Base-by-base conservation (phyloP, 1,140 invertebrate species). In the Plodia interpunctella region DNA sequence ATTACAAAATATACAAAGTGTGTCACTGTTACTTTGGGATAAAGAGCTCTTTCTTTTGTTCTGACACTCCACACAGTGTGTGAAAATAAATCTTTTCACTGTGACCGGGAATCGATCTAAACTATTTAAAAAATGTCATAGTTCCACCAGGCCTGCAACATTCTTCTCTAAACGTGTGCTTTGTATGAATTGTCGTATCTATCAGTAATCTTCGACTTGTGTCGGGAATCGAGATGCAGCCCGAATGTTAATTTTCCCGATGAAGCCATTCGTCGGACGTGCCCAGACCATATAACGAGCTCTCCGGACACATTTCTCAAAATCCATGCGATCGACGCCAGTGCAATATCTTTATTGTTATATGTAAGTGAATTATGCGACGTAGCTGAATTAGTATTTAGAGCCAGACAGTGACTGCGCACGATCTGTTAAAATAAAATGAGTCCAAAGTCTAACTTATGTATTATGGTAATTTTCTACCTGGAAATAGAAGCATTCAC, bases 231-330 rank as follows among this genome's bases (percentile, higher is more conserved):
- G 60, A 67, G 80, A 86, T 76, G 77, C 78, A 77, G 76, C 49
- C 64, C 70, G 80, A 83, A 88, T 87, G 74, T 86, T 84, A 83
- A 88, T 88, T 78, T 83, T 72, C 74, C 78, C 82, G 69, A 84
- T 85, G 79, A 78, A 83, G 80, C 72, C 79, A 83, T 83, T 82
- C 63, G 69, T 54, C 57, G 73, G 60, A 88, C 85, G 85, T 85
- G 85, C 70, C 57, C 55, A 49, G 81, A 30, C 59, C 62, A 52
- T 67, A 35, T 69, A 83, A 85, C 66, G 73, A 84, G 65, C 68
- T 55, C 65, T 49, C 57, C 59, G 60, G 69, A 59, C 57, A 68
- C 71, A 75, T 68, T 85, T 83, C 80, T 87, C 70, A 74, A 80
- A 84, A 85, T 64, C 67, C 63, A 76, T 78, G 72, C 65, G 65